These are phyloP conservation scores for Zelostemma sp. DNA, from an alignment of 1,140 invertebrate species.

Conservation along the genomic window DNA sequence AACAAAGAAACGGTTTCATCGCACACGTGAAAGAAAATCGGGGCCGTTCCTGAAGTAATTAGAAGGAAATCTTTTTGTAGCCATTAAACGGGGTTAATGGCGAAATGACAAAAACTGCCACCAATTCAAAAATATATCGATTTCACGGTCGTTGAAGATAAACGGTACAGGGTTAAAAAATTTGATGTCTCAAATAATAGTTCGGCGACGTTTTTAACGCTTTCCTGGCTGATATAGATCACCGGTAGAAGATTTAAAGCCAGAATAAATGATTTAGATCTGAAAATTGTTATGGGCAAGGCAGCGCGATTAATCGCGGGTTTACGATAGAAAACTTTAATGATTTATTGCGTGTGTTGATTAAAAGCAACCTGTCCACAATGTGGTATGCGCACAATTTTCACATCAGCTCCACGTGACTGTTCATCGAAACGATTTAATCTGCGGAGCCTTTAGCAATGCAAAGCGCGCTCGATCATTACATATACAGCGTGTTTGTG, in stretches of 20 bases:
- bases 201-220: background rate
- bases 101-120: background rate
- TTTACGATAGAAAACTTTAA: background rate
- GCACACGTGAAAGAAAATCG: background rate
- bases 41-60: background rate
- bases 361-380: background rate
- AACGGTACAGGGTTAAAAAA: too few relatives aligned
- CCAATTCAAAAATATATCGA: background rate
- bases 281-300: too few relatives aligned
- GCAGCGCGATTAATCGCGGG: too few relatives aligned
- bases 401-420: background rate
- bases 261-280: too few relatives aligned
- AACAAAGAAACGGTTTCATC: constrained; percentile 2
- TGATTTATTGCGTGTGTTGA: background rate
- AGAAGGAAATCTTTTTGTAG: background rate
- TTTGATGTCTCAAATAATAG: too few relatives aligned
- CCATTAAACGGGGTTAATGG: background rate
- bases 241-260: too few relatives aligned
- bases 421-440: constrained; percentile 36
- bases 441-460: constrained; percentile 27
- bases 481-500: constrained; percentile 14
- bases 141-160: too few relatives aligned
- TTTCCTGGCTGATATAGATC: too few relatives aligned
- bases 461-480: constrained; percentile 32
- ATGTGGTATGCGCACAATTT: constrained; percentile 1